A percentile compares a stretch with the other conserved stretches of the same genome.
phyloP scores from a whole-genome alignment of 2,797 vertebrate genomes.

The Sparidentex hasta region DNA sequence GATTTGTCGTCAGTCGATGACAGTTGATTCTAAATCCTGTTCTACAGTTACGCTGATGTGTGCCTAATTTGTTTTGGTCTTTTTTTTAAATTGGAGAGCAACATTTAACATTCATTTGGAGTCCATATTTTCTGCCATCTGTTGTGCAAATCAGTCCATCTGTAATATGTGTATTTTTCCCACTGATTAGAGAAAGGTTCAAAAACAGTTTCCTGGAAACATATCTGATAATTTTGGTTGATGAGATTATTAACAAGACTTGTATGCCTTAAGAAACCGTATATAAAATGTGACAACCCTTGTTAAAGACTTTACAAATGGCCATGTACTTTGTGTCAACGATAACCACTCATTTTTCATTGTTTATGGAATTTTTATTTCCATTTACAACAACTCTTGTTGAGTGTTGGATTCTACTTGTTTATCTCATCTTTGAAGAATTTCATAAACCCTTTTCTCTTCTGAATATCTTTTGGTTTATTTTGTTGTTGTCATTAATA shows the following conservation, averaged over 20 bases:
- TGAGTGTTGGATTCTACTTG: too few relatives aligned
- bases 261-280: background rate
- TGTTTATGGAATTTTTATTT: too few relatives aligned
- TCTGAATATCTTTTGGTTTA: too few relatives aligned
- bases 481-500: too few relatives aligned
- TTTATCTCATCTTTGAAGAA: too few relatives aligned
- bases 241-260: background rate
- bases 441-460: too few relatives aligned
- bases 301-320: background rate
- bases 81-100: background rate
- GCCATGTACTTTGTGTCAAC: background rate
- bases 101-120: constrained; percentile 18
- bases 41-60: background rate
- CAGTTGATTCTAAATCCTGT: too few relatives aligned
- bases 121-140: constrained; percentile 42
- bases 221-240: background rate
- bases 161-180: constrained; percentile 13
- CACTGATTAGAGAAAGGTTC: background rate
- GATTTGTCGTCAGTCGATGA: constrained; percentile 28
- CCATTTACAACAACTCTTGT: too few relatives aligned
- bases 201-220: background rate
- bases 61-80: background rate
- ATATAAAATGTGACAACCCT: background rate
- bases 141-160: constrained; percentile 33
- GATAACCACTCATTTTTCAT: too few relatives aligned